Evolutionary conservation across 2,113 vertebrate species (phyloP).

Genomic region (Toxostoma redivivum): DNA sequence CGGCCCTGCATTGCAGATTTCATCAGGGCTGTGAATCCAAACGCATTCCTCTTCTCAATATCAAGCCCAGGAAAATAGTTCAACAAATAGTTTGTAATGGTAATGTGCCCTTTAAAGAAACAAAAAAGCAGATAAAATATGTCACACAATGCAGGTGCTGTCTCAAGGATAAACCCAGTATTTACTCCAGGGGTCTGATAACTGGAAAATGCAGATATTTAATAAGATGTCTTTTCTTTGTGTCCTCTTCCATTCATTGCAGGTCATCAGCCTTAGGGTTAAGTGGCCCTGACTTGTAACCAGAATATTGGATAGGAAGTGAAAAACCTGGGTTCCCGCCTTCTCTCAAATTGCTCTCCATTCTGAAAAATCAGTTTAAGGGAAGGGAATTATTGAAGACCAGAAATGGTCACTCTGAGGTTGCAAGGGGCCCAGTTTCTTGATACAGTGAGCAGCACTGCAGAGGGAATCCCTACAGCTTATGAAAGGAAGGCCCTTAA

Average conservation of each 20-base stretch:
- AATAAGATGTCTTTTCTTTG: background rate
- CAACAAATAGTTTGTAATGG: constrained; percentile 90
- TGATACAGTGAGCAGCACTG: background rate
- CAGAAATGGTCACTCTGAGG: background rate
- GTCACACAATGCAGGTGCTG: background rate
- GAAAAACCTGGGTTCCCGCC: background rate
- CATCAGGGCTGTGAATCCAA: constrained; percentile 95
- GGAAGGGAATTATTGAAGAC: background rate
- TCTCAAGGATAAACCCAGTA: background rate
- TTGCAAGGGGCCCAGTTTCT: background rate
- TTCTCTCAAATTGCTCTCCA: background rate
- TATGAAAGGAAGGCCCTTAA: background rate
- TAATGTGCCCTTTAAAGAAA: constrained; percentile 85
- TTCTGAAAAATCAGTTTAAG: background rate
- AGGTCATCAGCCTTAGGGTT: background rate
- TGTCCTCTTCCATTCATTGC: background rate
- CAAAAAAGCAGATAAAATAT: background rate
- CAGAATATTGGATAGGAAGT: background rate
- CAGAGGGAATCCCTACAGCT: background rate
- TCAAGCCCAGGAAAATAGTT: constrained; percentile 92
- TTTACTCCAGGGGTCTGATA: background rate
- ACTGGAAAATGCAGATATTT: background rate
- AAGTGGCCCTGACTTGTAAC: background rate
- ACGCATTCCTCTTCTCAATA: constrained; percentile 88
- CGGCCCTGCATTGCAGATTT: constrained; percentile 95